Evolutionary conservation across 2,888 invertebrate genomes (phyloP), one percentile per base, ranked within the genome.

Genomic region (Apamea crenata): DNA sequence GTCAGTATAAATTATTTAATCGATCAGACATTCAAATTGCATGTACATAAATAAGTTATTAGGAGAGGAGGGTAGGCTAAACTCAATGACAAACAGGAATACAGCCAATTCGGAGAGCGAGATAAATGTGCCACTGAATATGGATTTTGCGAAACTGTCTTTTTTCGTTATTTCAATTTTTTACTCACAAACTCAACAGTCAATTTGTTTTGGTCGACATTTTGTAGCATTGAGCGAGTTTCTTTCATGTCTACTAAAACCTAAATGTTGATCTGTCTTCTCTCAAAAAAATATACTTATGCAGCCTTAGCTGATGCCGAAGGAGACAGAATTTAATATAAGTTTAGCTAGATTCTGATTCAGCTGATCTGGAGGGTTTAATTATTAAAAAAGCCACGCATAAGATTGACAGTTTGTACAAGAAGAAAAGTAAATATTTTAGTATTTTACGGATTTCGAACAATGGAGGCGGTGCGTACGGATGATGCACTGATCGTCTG

Each of bases 381-480:
- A 47, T 36, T 68, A 21, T 44, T 50, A 25, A 53, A 61, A 8
- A 21, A 36, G 36, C 14, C 6, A 14, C n/a, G 32, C 1, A 59
- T 32, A 61, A 44, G 7, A 70, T 32, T 56, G 47, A 70, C 40
- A 63, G 10, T 36, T 72, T 61, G n/a, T n/a, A 66, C 21, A 68
- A 73, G 36, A 50, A 67, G 67, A 40, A 83, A 68, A 32, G 59
- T 71, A 76, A 78, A 82, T 82, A 84, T 82, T 78, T 67, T 78
- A 82, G 78, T 84, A 87, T 83, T 84, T 87, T 88, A 86, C 75
- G 71, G 87, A 90, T 84, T 84, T 82, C 79, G 84, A 89, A 91
- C 91, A 91, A 92, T 91, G 88, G 86, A 67, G 74, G 47, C 71
- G 65, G 59, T 67, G 65, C 72, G 70, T 73, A 78, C 67, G 56